phyloP scores from a whole-genome alignment of 2,797 vertebrate species.

The Sebastes trivittatus region DNA sequence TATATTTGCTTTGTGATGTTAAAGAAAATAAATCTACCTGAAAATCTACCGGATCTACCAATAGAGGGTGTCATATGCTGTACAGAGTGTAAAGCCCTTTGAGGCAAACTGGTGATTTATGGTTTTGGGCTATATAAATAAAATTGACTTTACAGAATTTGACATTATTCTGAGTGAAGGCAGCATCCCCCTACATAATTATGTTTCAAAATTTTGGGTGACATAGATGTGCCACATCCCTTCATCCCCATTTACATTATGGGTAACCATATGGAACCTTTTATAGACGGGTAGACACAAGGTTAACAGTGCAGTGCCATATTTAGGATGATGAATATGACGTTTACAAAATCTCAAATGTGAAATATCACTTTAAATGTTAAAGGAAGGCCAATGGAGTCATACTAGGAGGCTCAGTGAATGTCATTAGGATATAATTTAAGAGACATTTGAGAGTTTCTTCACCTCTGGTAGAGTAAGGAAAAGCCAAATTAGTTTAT shows the following conservation, averaged over 20 bases:
- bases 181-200: not conserved
- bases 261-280: not conserved
- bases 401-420: constrained; percentile 20
- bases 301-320: not conserved
- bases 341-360: constrained; percentile 1
- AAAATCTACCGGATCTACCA: not conserved
- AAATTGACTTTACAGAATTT: not conserved
- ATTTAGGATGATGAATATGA: constrained; percentile 7
- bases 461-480: constrained; percentile 18
- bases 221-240: not conserved
- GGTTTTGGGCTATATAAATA: not conserved
- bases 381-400: constrained; percentile 34
- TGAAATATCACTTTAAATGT: constrained; percentile 26
- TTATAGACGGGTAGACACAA: not conserved
- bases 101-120: not conserved
- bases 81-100: not conserved
- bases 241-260: not conserved
- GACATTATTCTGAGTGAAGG: not conserved
- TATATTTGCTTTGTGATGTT: not conserved
- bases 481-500: constrained; percentile 53
- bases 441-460: constrained; percentile 35
- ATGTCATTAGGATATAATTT: constrained; percentile 37
- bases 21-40: not conserved
- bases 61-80: not conserved
- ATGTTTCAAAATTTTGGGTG: not conserved